Percentiles rank a stretch among this genome's conserved stretches.
These are phyloP conservation scores for Neosilurus hyrtlii DNA, from an alignment of 2,797 vertebrate species.

Conservation along the genomic window DNA sequence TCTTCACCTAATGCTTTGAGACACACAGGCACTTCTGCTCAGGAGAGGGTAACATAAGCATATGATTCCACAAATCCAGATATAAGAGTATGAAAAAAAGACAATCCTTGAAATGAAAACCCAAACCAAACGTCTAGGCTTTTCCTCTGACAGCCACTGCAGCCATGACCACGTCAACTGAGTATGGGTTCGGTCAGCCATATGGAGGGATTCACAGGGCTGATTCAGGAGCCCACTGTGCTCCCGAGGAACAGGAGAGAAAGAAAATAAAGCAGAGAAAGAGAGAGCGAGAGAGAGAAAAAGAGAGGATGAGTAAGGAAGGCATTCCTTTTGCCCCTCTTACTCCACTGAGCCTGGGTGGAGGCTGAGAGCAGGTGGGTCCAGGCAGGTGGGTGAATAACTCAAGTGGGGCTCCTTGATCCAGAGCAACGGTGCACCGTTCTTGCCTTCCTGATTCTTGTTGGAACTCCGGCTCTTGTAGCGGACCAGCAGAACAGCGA, in stretches of 20 bases:
- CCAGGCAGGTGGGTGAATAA: conserved; percentile 98
- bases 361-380: conserved; percentile 94
- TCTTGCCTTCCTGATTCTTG: conserved; percentile 96
- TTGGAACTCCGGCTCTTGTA: conserved; percentile 89
- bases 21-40: conserved; percentile 47
- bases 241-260: conserved; percentile 52
- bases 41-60: conserved; percentile 23
- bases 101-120: conserved; percentile 54
- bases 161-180: conserved; percentile 47
- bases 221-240: conserved; percentile 60
- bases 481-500: conserved; percentile 89
- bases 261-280: conserved; percentile 56
- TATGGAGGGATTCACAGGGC: conserved; percentile 59
- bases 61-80: conserved; percentile 24
- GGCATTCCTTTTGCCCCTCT: conserved; percentile 40
- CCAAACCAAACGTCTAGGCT: conserved; percentile 37
- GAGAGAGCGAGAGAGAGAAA: conserved; percentile 54
- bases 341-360: conserved; percentile 97
- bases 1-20: conserved; percentile 36
- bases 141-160: conserved; percentile 42
- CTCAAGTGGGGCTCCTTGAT: conserved; percentile 98
- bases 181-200: conserved; percentile 46
- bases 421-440: conserved; percentile 94
- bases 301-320: conserved; percentile 59
- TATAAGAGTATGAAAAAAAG: conserved; percentile 38